Conservation (phyloP, 2,888 invertebrate species). For the Lepidochrysops patricia region DNA sequence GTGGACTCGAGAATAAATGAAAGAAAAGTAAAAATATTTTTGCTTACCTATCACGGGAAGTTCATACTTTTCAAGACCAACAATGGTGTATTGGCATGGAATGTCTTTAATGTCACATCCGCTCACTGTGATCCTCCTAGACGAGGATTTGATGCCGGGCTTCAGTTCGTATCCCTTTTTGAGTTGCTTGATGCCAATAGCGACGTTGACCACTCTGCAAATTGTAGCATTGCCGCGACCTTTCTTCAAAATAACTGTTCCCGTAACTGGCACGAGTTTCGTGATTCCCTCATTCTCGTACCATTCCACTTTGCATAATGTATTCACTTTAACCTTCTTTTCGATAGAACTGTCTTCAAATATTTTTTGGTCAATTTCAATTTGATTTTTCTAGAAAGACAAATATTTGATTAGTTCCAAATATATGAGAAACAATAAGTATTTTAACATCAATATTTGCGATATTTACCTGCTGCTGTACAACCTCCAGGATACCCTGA, state of each 20-base stretch:
- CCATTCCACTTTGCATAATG: constrained; percentile 80
- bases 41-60: constrained; percentile 80
- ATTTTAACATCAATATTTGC: neutral
- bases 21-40: constrained; percentile 16
- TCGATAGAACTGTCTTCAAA: constrained; percentile 65
- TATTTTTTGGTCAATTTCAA: constrained; percentile 62
- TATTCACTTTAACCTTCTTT: constrained; percentile 76
- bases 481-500: constrained; percentile 79
- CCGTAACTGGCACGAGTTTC: constrained; percentile 75
- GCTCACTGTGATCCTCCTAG: constrained; percentile 76
- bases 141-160: constrained; percentile 78
- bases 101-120: constrained; percentile 78
- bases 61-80: constrained; percentile 78
- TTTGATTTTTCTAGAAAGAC: constrained; percentile 59
- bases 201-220: constrained; percentile 72
- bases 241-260: constrained; percentile 72
- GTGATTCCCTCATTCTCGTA: constrained; percentile 77
- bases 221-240: constrained; percentile 68
- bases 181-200: constrained; percentile 70
- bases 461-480: constrained; percentile 75
- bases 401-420: neutral
- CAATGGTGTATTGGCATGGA: constrained; percentile 78
- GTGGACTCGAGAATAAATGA: neutral
- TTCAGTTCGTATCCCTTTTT: constrained; percentile 76
- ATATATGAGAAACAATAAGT: neutral